phyloP scores from a whole-genome alignment of 2,113 vertebrate genomes.

The Tursiops truncatus region DNA sequence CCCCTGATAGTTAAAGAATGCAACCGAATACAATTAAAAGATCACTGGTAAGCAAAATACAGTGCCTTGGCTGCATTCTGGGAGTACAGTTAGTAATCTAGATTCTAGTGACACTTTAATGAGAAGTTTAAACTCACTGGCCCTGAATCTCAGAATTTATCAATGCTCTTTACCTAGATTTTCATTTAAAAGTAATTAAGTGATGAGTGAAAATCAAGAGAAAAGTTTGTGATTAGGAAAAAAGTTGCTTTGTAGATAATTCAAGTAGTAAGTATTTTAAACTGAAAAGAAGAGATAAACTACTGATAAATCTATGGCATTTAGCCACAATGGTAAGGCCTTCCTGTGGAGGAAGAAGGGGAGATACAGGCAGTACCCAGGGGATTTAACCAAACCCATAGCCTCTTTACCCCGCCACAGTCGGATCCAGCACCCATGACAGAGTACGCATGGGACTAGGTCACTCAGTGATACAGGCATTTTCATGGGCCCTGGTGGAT shows the following conservation, averaged over 20 bases:
- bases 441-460: too few relatives aligned
- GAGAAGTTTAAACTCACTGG: constrained; percentile 52
- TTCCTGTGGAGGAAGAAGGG: background rate
- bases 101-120: constrained; percentile 55
- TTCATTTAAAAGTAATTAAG: constrained; percentile 73
- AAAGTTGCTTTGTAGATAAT: constrained; percentile 70
- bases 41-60: constrained; percentile 66
- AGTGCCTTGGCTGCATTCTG: constrained; percentile 62
- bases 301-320: background rate
- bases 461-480: background rate
- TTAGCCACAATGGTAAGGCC: background rate
- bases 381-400: background rate
- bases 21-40: constrained; percentile 79
- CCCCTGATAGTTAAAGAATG: constrained; percentile 70
- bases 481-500: background rate
- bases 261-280: constrained; percentile 33
- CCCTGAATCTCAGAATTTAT: constrained; percentile 56
- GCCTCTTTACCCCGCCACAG: background rate
- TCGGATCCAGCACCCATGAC: background rate
- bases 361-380: background rate
- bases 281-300: background rate
- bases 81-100: constrained; percentile 56
- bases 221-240: constrained; percentile 52
- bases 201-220: constrained; percentile 71
- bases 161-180: constrained; percentile 48